These are phyloP conservation scores for Madoqua kirkii DNA, from an alignment of 2,113 vertebrate genomes.

Conservation along the genomic window DNA sequence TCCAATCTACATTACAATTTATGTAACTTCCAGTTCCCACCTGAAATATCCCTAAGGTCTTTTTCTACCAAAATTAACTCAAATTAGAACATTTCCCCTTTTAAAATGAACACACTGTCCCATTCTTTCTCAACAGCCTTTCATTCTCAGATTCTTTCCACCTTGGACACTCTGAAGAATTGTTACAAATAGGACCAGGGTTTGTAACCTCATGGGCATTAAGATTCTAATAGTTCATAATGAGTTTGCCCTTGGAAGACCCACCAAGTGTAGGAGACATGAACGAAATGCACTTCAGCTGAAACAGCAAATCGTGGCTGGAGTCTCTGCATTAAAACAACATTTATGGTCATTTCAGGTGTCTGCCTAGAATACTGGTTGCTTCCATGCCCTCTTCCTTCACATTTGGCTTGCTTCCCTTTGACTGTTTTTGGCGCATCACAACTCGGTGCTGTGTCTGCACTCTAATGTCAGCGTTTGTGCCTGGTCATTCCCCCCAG, in stretches of 20 bases:
- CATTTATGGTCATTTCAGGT: slow-evolving; percentile 3
- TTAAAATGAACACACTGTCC: not conserved
- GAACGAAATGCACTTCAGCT: not conserved
- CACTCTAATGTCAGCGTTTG: not conserved
- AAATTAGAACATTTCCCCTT: not conserved
- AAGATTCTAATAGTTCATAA: not conserved
- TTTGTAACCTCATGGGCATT: not conserved
- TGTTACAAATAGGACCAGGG: not conserved
- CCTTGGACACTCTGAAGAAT: not conserved
- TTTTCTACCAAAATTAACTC: not conserved
- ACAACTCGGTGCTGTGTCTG: not conserved
- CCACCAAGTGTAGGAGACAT: not conserved
- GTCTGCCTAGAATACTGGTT: not conserved
- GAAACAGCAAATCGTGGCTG: not conserved
- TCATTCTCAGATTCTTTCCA: not conserved
- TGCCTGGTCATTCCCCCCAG: not conserved
- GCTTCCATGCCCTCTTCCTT: not conserved
- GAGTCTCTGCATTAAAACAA: slow-evolving; percentile 43
- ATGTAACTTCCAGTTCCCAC: not conserved
- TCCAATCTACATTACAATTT: not conserved
- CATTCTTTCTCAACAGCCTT: not conserved
- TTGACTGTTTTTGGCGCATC: not conserved
- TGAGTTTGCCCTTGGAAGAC: not conserved
- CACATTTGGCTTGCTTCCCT: slow-evolving; percentile 14
- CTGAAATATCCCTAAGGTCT: not conserved